Conservation (phyloP, 2,797 vertebrate genomes). For the Labroides dimidiatus region DNA sequence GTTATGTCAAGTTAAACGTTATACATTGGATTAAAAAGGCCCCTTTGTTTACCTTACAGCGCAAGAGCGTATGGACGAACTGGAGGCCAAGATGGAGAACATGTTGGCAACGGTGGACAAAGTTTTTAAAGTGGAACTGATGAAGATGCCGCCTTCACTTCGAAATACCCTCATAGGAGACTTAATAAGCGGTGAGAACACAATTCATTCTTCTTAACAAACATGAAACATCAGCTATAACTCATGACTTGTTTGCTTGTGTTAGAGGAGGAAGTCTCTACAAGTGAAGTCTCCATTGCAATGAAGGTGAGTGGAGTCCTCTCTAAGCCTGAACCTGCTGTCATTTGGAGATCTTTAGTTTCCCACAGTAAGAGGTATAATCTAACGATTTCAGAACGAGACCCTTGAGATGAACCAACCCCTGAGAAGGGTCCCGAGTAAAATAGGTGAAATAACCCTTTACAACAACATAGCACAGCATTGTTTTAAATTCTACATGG, state of each 20-base stretch:
- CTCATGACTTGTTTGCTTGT: background rate
- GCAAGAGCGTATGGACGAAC: conserved; percentile 79
- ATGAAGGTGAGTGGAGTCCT: conserved; percentile 65
- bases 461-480: background rate
- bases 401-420: conserved; percentile 61
- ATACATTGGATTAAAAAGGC: background rate
- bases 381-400: conserved; percentile 59
- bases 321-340: no score
- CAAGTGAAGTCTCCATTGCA: conserved; percentile 76
- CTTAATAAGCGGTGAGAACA: conserved; percentile 66
- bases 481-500: background rate
- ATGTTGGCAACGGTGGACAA: conserved; percentile 80
- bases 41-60: conserved; percentile 60
- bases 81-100: conserved; percentile 80
- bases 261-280: conserved; percentile 57
- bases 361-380: background rate
- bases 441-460: conserved; percentile 56
- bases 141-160: conserved; percentile 83
- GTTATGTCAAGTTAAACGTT: background rate
- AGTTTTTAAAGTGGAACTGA: conserved; percentile 82
- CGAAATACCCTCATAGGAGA: conserved; percentile 79
- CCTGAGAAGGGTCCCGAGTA: conserved; percentile 52
- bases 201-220: background rate
- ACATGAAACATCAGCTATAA: background rate
- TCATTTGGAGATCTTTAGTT: no score